A percentile compares a stretch with the other conserved stretches of the same genome.
Evolutionary conservation across 2,888 invertebrate species (phyloP).

Genomic region (Trichogramma evanescens): DNA sequence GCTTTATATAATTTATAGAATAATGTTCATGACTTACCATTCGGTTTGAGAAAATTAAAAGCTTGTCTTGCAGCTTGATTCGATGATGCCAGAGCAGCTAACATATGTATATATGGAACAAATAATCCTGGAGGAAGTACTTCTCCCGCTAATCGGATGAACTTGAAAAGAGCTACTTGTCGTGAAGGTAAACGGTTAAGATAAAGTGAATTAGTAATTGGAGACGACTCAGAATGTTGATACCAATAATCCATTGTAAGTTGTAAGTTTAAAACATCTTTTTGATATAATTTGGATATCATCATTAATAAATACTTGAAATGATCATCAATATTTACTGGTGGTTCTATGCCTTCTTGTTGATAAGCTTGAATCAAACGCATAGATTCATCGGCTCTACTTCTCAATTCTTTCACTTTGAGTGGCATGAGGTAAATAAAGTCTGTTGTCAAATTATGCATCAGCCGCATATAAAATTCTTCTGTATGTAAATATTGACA

Average conservation of each 20-base stretch:
- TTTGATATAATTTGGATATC: conserved; percentile 69
- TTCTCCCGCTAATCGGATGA: conserved; percentile 82
- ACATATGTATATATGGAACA: conserved; percentile 79
- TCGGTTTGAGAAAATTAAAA: conserved; percentile 69
- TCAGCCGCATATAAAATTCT: conserved; percentile 74
- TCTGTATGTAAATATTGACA: conserved; percentile 63
- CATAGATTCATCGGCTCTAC: conserved; percentile 82
- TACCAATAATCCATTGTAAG: conserved; percentile 81
- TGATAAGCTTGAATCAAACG: conserved; percentile 68
- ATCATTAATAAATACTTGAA: conserved; percentile 78
- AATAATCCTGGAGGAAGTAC: conserved; percentile 76
- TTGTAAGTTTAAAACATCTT: conserved; percentile 63
- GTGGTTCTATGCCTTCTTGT: conserved; percentile 71
- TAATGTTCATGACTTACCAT: conserved; percentile 42
- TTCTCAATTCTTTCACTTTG: conserved; percentile 76
- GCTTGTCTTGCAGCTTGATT: conserved; percentile 70
- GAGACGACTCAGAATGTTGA: conserved; percentile 49
- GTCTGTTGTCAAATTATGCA: conserved; percentile 82
- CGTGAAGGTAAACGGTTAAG: conserved; percentile 51
- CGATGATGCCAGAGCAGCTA: conserved; percentile 72
- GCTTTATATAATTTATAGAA: background rate
- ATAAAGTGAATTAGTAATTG: conserved; percentile 41
- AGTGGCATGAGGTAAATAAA: conserved; percentile 89
- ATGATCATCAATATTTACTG: conserved; percentile 66
- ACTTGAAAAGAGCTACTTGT: conserved; percentile 80